Evolutionary conservation across 2,797 vertebrate genomes (phyloP).

Genomic region (Petrocephalus schoutedeni): DNA sequence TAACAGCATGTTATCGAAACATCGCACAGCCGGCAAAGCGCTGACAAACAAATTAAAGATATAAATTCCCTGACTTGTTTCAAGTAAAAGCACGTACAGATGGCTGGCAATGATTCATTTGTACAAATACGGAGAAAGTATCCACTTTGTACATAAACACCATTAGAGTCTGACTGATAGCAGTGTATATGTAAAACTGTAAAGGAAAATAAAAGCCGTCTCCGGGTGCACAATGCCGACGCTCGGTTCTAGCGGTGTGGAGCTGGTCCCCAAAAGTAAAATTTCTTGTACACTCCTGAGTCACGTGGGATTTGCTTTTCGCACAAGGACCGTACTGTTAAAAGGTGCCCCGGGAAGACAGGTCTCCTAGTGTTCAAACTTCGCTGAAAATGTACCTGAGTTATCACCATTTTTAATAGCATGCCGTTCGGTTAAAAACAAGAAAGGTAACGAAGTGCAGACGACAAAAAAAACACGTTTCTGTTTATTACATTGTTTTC

Average conservation of each 20-base stretch:
- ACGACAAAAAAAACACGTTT: neutral
- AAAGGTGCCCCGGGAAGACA: neutral
- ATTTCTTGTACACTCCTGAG: neutral
- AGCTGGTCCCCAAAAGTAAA: conserved; percentile 14
- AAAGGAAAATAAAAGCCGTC: neutral
- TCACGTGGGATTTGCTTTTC: conserved; percentile 26
- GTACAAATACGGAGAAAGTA: neutral
- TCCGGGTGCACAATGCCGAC: neutral
- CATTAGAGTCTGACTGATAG: neutral
- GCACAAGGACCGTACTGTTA: conserved; percentile 24
- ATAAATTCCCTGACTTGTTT: neutral
- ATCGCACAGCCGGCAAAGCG: neutral
- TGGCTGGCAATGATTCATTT: neutral
- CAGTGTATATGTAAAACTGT: neutral
- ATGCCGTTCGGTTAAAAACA: neutral
- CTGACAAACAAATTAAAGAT: neutral
- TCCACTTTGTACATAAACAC: neutral
- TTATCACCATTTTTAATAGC: neutral
- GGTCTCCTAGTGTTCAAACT: conserved; percentile 12
- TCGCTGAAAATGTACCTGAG: neutral
- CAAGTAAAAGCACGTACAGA: neutral
- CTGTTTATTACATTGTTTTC: neutral
- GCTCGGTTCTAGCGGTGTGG: conserved; percentile 9
- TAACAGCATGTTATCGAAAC: neutral
- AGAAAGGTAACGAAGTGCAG: neutral